Evolutionary conservation across 2,797 vertebrate species (phyloP), one percentile per base, ranked within the genome.

Genomic region (Manis crassicaudata): DNA sequence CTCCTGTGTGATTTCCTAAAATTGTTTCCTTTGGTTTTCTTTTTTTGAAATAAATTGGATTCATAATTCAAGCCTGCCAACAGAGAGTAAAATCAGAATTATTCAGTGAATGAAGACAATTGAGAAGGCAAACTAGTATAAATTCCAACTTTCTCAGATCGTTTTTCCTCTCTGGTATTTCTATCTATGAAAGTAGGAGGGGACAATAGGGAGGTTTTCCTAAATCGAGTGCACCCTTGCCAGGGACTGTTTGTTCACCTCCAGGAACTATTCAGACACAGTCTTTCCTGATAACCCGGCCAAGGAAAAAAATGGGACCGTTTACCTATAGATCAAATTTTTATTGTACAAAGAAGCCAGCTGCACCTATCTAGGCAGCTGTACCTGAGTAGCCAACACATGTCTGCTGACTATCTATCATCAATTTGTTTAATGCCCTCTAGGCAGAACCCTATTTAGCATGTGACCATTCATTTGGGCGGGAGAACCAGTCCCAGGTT

Each of bases 271-370:
- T 25, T 79, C 67, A 82, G 67, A 65, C 58, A 83, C 65, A 60
- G 25, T 56, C 37, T 91, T 90, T 88, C 79, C 83, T 93, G 73
- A 88, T 27, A 91, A 91, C 5, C 25, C 67, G 65, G 20, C 50
- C 56, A 92, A 88, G 20, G 23, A 21, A 70, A 85, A 76, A 70
- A 46, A 6, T 4, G 60, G 32, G 37, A 89, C 14, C 32, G 18
- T n/a, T 95, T 94, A 76, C 85, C 79, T 85, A 67, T 60, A 92
- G 23, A 84, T 73, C 7, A 77, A 84, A 84, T 56, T 92, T 93
- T 63, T 87, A 82, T 60, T 67, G 43, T 14, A 62, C 9, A 79
- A 63, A 87, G 27, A 75, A 81, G 21, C 21, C 54, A 35, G 27
- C 10, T 43, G n/a, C 83, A 79, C 16, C 52, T 52, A 91, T 18